Conservation (phyloP, 2,113 vertebrate genomes). For the Callaeas wilsoni region DNA sequence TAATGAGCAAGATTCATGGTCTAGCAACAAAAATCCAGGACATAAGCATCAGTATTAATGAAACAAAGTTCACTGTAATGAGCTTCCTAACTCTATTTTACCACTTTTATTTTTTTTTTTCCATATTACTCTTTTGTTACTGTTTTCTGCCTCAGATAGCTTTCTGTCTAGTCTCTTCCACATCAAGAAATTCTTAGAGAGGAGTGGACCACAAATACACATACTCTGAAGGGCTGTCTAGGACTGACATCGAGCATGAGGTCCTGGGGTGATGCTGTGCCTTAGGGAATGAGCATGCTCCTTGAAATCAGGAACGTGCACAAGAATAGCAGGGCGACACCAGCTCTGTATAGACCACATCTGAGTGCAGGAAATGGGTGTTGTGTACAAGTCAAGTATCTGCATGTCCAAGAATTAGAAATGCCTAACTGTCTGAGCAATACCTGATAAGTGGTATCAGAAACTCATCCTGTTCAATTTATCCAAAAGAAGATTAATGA, state of each 20-base stretch:
- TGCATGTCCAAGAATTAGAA: background rate
- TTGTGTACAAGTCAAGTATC: background rate
- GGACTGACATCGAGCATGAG: accelerated
- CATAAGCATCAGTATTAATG: background rate
- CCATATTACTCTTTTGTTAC: background rate
- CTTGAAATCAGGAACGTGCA: background rate
- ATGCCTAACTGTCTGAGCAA: background rate
- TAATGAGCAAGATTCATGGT: background rate
- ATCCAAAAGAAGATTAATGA: background rate
- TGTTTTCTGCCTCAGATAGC: background rate
- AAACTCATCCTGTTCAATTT: background rate
- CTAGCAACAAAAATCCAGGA: background rate
- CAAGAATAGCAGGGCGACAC: background rate
- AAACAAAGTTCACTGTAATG: background rate
- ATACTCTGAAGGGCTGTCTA: background rate
- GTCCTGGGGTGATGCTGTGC: background rate
- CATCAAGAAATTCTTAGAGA: background rate
- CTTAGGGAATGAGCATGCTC: accelerated
- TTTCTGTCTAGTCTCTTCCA: background rate
- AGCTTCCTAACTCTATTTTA: background rate
- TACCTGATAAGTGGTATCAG: background rate
- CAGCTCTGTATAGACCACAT: background rate
- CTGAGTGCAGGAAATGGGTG: background rate
- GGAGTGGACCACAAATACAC: background rate
- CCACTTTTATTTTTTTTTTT: background rate